These are phyloP conservation scores for Tapirus indicus DNA, from an alignment of 2,797 vertebrate genomes.

Conservation along the genomic window DNA sequence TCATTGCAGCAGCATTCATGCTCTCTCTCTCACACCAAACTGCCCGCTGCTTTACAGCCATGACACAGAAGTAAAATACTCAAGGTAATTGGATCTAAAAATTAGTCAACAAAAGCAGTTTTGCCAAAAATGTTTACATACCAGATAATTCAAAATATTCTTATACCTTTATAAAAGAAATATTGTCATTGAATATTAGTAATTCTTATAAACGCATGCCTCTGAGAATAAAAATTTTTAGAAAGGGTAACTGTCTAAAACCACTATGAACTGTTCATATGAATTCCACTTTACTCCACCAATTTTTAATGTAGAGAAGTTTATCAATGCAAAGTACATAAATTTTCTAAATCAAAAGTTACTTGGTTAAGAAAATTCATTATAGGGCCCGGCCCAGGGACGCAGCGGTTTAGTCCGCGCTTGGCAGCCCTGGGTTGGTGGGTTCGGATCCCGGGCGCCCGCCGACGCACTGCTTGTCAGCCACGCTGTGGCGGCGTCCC, in stretches of 20 bases:
- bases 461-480: too few relatives aligned
- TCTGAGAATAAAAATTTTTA: neutral
- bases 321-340: neutral
- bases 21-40: neutral
- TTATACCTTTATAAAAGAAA: constrained; percentile 14
- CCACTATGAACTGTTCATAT: neutral
- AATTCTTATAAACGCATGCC: neutral
- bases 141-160: neutral
- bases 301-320: neutral
- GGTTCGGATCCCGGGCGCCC: too few relatives aligned
- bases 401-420: too few relatives aligned
- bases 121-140: neutral
- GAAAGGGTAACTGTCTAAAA: neutral
- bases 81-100: neutral
- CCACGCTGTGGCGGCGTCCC: too few relatives aligned
- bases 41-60: neutral
- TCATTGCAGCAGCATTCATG: accelerated
- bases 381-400: too few relatives aligned
- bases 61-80: neutral
- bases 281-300: neutral
- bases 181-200: neutral
- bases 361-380: neutral
- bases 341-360: neutral
- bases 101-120: neutral
- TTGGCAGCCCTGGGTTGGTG: too few relatives aligned